A percentile compares a stretch with the other conserved stretches of the same genome.
Conservation (phyloP, 2,797 vertebrate species). For the Uromys caudimaculatus region DNA sequence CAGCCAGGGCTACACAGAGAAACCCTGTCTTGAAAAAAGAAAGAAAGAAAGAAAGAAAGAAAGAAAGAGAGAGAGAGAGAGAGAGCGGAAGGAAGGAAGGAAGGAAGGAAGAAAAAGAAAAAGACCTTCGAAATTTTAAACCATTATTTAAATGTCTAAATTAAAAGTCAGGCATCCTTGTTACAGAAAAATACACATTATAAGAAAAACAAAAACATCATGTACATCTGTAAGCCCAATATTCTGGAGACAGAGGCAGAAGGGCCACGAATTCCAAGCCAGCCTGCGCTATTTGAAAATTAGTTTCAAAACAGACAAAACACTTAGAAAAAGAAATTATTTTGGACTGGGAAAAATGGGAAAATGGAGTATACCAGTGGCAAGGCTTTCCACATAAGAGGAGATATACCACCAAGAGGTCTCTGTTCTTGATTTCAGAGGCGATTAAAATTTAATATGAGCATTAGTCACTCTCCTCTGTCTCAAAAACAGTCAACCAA, state of each 20-base stretch:
- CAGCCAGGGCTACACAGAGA: too few species aligned
- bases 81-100: too few species aligned
- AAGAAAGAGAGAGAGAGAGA: too few species aligned
- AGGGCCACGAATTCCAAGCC: background rate
- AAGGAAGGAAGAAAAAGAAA: background rate
- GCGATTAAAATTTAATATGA: background rate
- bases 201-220: background rate
- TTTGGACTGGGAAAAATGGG: constrained; percentile 11
- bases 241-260: background rate
- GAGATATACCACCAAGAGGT: background rate
- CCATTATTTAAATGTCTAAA: background rate
- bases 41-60: too few species aligned
- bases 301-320: background rate
- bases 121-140: constrained; percentile 49
- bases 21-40: too few species aligned
- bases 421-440: constrained; percentile 23
- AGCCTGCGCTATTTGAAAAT: background rate
- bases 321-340: background rate
- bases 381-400: background rate
- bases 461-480: background rate
- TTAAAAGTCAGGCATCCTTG: background rate
- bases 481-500: constrained; percentile 9
- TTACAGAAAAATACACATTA: constrained; percentile 1
- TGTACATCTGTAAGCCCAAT: background rate
- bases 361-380: background rate